These are phyloP conservation scores for Urocitellus parryii DNA, from an alignment of 2,113 vertebrate genomes.

Conservation along the genomic window DNA sequence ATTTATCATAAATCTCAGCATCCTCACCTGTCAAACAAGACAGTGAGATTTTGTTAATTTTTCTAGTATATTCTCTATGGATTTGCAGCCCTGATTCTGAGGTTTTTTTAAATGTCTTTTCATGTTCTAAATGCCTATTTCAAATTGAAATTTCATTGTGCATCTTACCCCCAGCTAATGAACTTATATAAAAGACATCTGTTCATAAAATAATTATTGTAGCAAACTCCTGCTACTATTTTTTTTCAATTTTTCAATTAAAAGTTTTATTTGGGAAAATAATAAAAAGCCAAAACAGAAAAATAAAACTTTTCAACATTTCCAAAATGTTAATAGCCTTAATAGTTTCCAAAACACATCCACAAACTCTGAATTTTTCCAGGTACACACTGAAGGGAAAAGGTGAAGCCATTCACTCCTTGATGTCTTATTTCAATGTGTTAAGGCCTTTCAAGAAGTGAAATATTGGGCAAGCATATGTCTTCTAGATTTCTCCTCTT, in stretches of 20 bases:
- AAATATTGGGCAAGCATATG: neutral
- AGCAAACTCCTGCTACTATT: neutral
- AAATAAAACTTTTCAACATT: neutral
- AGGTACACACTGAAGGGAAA: neutral
- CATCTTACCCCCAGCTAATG: neutral
- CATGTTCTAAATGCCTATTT: neutral
- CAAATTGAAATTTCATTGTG: neutral
- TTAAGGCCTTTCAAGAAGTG: neutral
- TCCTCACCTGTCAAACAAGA: neutral
- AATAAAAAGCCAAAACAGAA: neutral
- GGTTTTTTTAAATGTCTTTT: conserved; percentile 5
- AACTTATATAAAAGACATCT: neutral
- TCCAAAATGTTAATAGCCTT: neutral
- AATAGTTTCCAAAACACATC: neutral
- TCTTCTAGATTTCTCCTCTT: neutral
- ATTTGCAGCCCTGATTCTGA: neutral
- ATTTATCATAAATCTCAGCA: neutral
- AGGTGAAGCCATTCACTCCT: neutral
- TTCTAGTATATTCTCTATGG: neutral
- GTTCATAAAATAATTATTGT: neutral
- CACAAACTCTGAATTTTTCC: neutral
- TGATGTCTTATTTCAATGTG: neutral
- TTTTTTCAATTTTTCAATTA: neutral
- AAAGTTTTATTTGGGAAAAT: neutral
- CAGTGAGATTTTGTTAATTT: neutral